A percentile compares a stretch with the other conserved stretches of the same genome.
phyloP scores from a whole-genome alignment of 2,113 vertebrate species.

The Choloepus hoffmanni region DNA sequence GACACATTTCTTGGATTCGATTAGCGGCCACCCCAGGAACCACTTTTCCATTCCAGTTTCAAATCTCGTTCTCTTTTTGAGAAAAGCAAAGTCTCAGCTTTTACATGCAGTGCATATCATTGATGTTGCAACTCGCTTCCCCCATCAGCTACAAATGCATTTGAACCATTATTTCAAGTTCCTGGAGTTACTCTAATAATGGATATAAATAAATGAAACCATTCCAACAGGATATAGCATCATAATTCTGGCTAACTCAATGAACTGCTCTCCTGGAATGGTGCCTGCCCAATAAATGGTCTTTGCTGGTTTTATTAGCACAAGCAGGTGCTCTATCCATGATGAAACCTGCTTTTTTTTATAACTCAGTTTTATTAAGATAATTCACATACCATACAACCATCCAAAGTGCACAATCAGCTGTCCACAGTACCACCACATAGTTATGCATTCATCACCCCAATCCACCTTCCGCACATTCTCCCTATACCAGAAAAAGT shows the following conservation, averaged over 20 bases:
- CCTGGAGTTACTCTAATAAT: constrained; percentile 73
- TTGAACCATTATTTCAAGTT: constrained; percentile 58
- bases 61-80: neutral
- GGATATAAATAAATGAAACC: constrained; percentile 70
- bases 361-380: no score
- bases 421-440: no score
- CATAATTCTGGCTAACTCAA: constrained; percentile 9
- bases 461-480: no score
- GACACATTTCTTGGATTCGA: neutral
- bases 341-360: neutral
- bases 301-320: neutral
- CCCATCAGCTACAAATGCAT: constrained; percentile 70
- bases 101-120: neutral
- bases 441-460: no score
- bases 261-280: neutral
- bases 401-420: no score
- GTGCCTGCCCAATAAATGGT: neutral
- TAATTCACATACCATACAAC: no score
- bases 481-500: no score
- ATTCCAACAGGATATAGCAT: constrained; percentile 44
- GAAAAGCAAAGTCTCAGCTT: neutral
- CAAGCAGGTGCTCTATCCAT: neutral
- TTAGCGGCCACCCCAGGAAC: neutral
- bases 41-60: constrained; percentile 24
- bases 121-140: constrained; percentile 2